Base-by-base conservation (phyloP, 2,797 vertebrate species). In the Acestrorhynchus altus region DNA sequence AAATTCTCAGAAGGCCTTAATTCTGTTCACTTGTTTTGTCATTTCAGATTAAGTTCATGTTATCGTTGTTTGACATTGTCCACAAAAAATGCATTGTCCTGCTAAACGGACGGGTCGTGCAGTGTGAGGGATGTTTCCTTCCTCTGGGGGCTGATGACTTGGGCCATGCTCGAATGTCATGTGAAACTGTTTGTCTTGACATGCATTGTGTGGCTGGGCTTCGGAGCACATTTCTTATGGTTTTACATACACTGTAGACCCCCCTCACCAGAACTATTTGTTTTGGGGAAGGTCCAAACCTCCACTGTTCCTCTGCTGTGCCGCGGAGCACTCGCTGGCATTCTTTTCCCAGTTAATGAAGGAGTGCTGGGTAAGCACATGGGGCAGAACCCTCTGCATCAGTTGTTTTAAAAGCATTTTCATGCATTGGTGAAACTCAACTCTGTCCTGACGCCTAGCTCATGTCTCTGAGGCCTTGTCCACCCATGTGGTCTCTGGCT, bases 401-500 rank as follows among this genome's bases (percentile, higher is more conserved):
- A 74, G 51, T 60, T 13, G 51, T 66, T 66, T 35, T 40, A 49
- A 67, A 52, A 26, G 60, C 18, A 51, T 76, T 74, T 35, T 65
- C 24, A 35, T 74, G 51, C 39, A 28, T 56, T 80, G 57, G 28
- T n/a, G 22, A 80, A 72, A 75, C 54, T 42, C 1, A 42, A 51
- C 57, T 59, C 65, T 35, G 9, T 57, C 10, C 11, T 77, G 24
- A 77, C 35, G 47, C 28, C 7, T 44, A 68, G 49, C 69, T 67
- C 57, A 64, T 40, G 49, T 46, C 49, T 74, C 71, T 13, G 5
- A 74, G 54, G 61, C 47, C 67, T 78, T 63, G 47, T 68, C 89
- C 80, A 66, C 82, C 68, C 84, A 52, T 72, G 78, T 84, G 81
- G 82, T 86, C 85, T 24, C 11, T 72, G 73, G 82, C 75, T 13